Percentiles rank a stretch among this genome's conserved stretches.
These are phyloP conservation scores for Rotaria sp. DNA, from an alignment of 2,888 invertebrate species.

Conservation along the genomic window DNA sequence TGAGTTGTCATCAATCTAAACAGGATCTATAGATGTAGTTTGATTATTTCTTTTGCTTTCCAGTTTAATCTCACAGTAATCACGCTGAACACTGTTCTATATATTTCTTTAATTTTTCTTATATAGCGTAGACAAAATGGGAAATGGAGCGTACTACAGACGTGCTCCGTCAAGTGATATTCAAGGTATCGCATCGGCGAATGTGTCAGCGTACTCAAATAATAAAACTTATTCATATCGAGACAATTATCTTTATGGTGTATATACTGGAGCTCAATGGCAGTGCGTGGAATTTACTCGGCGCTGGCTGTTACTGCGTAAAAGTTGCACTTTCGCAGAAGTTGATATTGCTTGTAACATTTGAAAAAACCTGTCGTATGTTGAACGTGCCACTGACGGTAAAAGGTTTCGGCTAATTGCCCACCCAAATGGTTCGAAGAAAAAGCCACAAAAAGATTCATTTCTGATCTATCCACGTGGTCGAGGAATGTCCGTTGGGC, in stretches of 20 bases:
- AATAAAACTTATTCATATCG: no score
- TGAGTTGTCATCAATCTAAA: no score
- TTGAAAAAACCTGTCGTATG: neutral
- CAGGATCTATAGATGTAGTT: no score
- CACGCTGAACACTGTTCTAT: no score
- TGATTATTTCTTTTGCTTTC: no score
- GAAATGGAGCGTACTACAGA: neutral
- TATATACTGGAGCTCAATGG: neutral
- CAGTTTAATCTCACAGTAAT: no score
- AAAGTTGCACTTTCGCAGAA: neutral
- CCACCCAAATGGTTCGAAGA: neutral
- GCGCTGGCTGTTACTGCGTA: conserved; percentile 8
- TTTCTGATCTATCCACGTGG: neutral
- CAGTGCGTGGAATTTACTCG: conserved; percentile 19
- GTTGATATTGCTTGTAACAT: neutral
- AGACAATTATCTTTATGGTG: neutral
- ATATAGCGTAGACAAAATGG: neutral
- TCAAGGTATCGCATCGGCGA: neutral
- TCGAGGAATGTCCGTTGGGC: neutral
- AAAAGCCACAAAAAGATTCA: neutral
- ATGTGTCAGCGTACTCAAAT: conserved; percentile 2
- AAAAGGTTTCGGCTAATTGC: neutral
- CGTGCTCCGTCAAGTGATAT: neutral
- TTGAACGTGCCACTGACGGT: conserved; percentile 10
- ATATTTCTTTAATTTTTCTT: no score